Evolutionary conservation across 2,888 invertebrate genomes (phyloP).

Genomic region (Brenthis ino): DNA sequence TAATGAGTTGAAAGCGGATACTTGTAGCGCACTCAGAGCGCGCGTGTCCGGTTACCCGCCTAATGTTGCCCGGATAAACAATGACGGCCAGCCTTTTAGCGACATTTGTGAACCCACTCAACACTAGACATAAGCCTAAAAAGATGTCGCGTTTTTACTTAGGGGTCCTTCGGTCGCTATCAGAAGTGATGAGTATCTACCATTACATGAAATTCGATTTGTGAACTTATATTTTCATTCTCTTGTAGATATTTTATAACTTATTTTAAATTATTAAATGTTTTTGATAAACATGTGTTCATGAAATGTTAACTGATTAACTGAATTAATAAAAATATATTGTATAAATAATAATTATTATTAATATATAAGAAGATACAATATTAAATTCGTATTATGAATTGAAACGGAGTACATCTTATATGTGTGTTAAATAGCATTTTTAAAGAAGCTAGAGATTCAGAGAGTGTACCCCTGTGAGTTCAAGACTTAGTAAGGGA

Average conservation of each 20-base stretch:
- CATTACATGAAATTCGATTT: neutral
- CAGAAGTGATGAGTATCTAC: constrained; percentile 15
- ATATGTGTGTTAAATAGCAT: no score
- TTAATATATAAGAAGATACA: no score
- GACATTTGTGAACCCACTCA: constrained; percentile 82
- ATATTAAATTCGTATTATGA: no score
- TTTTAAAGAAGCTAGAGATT: no score
- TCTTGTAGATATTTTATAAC: no score
- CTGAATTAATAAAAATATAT: no score
- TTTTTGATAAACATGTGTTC: no score
- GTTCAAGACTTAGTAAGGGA: neutral
- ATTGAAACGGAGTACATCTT: no score
- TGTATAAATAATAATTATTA: no score
- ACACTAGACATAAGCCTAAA: constrained; percentile 80
- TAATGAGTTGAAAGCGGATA: constrained; percentile 83
- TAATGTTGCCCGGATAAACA: constrained; percentile 82
- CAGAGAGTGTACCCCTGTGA: no score
- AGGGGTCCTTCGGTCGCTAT: constrained; percentile 55
- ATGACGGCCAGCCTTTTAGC: constrained; percentile 83
- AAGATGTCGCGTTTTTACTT: constrained; percentile 75
- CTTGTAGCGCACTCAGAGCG: constrained; percentile 82
- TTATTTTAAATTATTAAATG: no score
- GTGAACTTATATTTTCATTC: neutral
- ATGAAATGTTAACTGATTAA: no score
- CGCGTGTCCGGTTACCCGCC: constrained; percentile 82